Conservation (phyloP, 2,888 invertebrate genomes). For the Galerucella pusilla region DNA sequence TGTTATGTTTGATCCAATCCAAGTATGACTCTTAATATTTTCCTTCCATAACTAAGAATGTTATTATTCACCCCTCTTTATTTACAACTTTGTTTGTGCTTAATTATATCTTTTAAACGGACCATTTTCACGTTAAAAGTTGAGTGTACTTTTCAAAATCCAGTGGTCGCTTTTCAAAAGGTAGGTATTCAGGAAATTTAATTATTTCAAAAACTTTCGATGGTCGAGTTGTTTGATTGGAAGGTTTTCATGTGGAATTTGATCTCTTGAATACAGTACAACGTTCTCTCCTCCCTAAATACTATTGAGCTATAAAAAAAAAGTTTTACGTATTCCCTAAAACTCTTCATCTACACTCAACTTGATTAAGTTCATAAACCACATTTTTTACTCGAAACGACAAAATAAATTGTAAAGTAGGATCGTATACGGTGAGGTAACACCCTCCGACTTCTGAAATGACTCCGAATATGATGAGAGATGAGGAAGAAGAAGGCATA, state of each 20-base stretch:
- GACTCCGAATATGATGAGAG: constrained; percentile 34
- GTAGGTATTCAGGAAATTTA: background rate
- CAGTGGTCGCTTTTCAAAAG: background rate
- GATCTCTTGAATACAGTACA: background rate
- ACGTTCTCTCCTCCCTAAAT: too few relatives aligned
- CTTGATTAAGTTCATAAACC: constrained; percentile 36
- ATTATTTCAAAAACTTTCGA: background rate
- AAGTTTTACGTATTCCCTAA: background rate
- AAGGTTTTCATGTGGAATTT: background rate
- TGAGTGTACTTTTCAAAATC: background rate
- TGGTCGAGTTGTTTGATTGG: background rate
- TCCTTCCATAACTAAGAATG: too few relatives aligned
- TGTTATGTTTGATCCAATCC: too few relatives aligned
- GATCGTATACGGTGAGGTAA: constrained; percentile 30
- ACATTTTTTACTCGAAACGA: constrained; percentile 17
- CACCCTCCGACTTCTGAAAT: constrained; percentile 28
- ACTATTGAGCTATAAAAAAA: background rate
- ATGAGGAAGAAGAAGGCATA: constrained; percentile 31
- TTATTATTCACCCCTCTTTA: too few relatives aligned
- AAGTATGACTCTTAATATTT: too few relatives aligned
- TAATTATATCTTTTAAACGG: background rate
- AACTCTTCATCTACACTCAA: constrained; percentile 10
- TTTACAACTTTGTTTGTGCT: too few relatives aligned
- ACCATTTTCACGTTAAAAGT: background rate
- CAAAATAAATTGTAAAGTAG: constrained; percentile 29